Conservation (phyloP, 2,888 invertebrate species). For the Melipona bicolor region DNA sequence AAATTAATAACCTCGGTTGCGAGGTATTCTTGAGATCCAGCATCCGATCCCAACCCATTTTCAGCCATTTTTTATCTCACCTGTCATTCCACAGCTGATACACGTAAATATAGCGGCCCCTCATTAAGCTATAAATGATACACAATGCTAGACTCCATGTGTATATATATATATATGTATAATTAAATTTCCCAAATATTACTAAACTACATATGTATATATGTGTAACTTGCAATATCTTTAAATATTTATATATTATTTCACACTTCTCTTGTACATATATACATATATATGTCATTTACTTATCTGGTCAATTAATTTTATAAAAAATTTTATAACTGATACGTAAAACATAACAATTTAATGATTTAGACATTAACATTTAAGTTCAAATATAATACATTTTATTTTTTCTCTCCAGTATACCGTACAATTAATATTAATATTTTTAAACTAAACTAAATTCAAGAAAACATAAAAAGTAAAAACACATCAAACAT, state of each 20-base stretch:
- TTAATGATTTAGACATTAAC: neutral
- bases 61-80: conserved; percentile 81
- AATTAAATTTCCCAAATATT: no score
- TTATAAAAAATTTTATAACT: neutral
- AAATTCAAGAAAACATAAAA: neutral
- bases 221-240: neutral
- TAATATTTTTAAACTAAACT: no score
- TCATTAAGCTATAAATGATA: conserved; percentile 28
- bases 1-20: conserved; percentile 86
- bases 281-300: neutral
- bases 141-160: neutral
- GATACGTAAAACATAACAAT: neutral
- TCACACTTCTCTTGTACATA: neutral
- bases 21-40: conserved; percentile 89
- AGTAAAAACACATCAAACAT: neutral
- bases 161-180: neutral
- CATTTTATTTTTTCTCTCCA: no score
- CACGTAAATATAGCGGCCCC: conserved; percentile 51
- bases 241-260: neutral
- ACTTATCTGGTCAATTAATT: neutral
- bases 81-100: conserved; percentile 67
- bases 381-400: neutral
- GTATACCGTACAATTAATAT: no score
- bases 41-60: conserved; percentile 86
- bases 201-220: no score